These are phyloP conservation scores for Gryllus bimaculatus DNA, from an alignment of 1,140 invertebrate genomes.

Conservation along the genomic window DNA sequence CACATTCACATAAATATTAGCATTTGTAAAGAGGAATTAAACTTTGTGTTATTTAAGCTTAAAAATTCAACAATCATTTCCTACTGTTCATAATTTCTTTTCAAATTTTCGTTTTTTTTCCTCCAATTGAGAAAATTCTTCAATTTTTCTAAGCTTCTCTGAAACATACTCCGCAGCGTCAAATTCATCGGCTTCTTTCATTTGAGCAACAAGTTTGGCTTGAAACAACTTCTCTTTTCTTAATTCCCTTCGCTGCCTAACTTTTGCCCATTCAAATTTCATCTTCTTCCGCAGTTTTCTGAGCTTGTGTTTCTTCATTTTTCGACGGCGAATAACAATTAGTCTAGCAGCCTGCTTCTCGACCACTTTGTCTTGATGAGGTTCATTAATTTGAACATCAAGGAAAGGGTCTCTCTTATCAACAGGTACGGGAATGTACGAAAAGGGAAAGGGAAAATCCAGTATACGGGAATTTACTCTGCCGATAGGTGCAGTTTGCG, in stretches of 20 bases:
- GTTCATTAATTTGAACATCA: not conserved
- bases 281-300: constrained; percentile 68
- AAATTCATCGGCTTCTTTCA: constrained; percentile 63
- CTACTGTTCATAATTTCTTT: not conserved
- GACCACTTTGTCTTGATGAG: constrained; percentile 18
- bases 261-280: constrained; percentile 62
- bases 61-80: not conserved
- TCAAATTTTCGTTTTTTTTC: not conserved
- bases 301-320: constrained; percentile 80
- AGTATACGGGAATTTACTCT: no score
- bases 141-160: constrained; percentile 48
- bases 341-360: constrained; percentile 60
- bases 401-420: not conserved
- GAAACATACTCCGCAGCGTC: constrained; percentile 60
- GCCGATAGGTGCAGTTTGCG: no score
- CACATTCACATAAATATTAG: no score
- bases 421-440: no score
- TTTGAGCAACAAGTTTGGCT: constrained; percentile 51
- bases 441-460: no score
- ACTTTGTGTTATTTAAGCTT: not conserved
- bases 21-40: no score
- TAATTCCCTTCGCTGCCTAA: constrained; percentile 53
- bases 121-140: constrained; percentile 38
- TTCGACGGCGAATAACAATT: constrained; percentile 65
- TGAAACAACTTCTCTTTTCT: constrained; percentile 70